Base-by-base conservation (phyloP, 2,888 invertebrate species). In the Euplagia quadripunctaria region DNA sequence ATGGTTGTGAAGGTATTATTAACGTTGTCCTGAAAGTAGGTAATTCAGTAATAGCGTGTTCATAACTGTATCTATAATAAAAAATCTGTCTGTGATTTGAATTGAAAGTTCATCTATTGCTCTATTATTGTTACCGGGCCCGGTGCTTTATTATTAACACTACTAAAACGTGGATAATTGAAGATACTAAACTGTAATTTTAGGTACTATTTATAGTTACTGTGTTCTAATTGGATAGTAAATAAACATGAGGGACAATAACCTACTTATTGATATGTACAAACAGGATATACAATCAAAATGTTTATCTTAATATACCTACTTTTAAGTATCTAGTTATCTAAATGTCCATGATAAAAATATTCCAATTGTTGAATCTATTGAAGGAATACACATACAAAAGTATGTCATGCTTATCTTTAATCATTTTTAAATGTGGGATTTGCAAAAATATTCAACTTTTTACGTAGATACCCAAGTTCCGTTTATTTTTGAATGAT, bases 161-260 rank as follows among this genome's bases (percentile, higher is more conserved):
- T 58, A 49, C 17, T 69, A 51, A 64, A 68, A 55, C 43, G 52
- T 72, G n/a, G 46, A 64, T 42, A 1, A 49, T 49, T 31, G 3
- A 4, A 41, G 2, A 20, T 49, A 46, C 17, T 8, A 61, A 46
- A 16, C 14, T 2, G 20, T 58, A 46, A 20, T 61, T 42, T 11
- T 64, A 31, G 8, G n/a, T 71, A 64, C 76, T 85, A 84, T 84
- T 82, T 77, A 82, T 83, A 86, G 84, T 86, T 81, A 75, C 12
- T 63, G 77, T 82, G 81, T 80, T 77, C 77, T 80, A 77, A 75
- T 81, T 80, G 75, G 75, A 80, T 81, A 79, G 85, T 87, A 88
- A 88, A 88, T 85, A 88, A 89, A 89, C 88, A 88, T 86, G 89
- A 87, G 86, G 86, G 79, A 83, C 82, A 88, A 81, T 90, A 91